Percentiles rank a stretch among this genome's conserved stretches.
Conservation (phyloP, 2,888 invertebrate genomes). For the Campoletis raptor region DNA sequence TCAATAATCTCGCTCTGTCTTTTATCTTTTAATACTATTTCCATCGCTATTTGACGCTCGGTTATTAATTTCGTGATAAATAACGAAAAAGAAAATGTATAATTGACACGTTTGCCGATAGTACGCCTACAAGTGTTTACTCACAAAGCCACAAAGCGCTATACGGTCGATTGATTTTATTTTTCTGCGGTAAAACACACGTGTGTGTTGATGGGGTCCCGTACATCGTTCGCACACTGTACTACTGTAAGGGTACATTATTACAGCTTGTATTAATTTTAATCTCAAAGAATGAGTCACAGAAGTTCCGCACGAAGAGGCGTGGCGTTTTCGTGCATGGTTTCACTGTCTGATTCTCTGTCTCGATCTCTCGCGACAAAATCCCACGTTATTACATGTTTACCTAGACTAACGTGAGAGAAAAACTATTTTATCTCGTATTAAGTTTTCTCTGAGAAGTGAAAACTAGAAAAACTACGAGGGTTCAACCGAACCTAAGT, state of each 20-base stretch:
- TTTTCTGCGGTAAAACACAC: slow-evolving; percentile 4
- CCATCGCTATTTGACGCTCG: not conserved
- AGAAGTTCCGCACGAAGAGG: slow-evolving; percentile 40
- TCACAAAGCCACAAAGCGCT: not conserved
- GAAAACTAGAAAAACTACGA: not conserved
- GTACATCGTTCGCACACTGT: slow-evolving; percentile 21
- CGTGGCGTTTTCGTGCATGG: slow-evolving; percentile 50
- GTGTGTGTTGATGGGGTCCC: not conserved
- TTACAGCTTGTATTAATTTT: slow-evolving; percentile 46
- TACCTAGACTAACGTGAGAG: slow-evolving; percentile 13
- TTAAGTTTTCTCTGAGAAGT: not conserved
- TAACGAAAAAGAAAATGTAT: not conserved
- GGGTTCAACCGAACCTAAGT: not conserved
- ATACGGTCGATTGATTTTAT: slow-evolving; percentile 27
- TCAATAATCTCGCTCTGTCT: not conserved
- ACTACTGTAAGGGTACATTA: slow-evolving; percentile 14
- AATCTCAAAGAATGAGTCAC: slow-evolving; percentile 51
- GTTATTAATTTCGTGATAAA: not conserved
- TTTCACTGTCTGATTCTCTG: not conserved
- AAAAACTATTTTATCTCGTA: not conserved
- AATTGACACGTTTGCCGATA: not conserved
- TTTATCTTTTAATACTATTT: not conserved
- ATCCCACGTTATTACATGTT: slow-evolving; percentile 19
- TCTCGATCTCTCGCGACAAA: slow-evolving; percentile 11
- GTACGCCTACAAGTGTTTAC: not conserved